These are phyloP conservation scores for Drosophila rhopaloa DNA, from an alignment of 1,140 invertebrate genomes.

Conservation along the genomic window DNA sequence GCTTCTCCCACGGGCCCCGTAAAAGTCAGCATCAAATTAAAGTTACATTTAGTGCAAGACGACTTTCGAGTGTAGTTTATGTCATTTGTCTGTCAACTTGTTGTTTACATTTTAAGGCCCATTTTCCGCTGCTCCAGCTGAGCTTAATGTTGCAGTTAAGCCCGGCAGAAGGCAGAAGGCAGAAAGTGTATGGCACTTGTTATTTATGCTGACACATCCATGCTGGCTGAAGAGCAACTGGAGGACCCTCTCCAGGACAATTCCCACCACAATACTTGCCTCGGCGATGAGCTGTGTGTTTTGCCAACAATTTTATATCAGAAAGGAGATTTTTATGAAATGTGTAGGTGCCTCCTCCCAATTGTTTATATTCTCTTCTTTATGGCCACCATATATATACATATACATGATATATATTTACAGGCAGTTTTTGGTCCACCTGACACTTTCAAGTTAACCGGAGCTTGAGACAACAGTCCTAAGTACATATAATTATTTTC, in stretches of 20 bases:
- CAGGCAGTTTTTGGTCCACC: slow-evolving; percentile 15
- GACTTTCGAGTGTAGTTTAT: slow-evolving; percentile 46
- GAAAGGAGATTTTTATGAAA: slow-evolving; percentile 37
- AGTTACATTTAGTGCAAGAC: slow-evolving; percentile 38
- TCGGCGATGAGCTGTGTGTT: slow-evolving; percentile 24
- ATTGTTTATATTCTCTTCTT: slow-evolving; percentile 35
- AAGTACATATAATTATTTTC: slow-evolving; percentile 37
- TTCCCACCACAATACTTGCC: slow-evolving; percentile 12
- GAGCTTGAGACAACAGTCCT: slow-evolving; percentile 30
- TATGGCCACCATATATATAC: slow-evolving; percentile 5
- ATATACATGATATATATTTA: background rate
- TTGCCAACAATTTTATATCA: slow-evolving; percentile 31
- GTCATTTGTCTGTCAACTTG: slow-evolving; percentile 43
- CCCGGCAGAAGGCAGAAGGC: slow-evolving; percentile 2
- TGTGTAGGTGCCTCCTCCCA: slow-evolving; percentile 9
- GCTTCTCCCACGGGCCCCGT: slow-evolving; percentile 3
- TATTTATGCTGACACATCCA: slow-evolving; percentile 42
- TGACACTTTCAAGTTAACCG: slow-evolving; percentile 35
- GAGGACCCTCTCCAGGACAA: slow-evolving; percentile 24
- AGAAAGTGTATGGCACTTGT: slow-evolving; percentile 41
- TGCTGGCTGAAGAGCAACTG: slow-evolving; percentile 12
- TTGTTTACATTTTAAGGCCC: slow-evolving; percentile 48
- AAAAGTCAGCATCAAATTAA: slow-evolving; percentile 28
- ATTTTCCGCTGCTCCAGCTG: slow-evolving; percentile 42
- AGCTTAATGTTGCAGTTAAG: slow-evolving; percentile 44